Evolutionary conservation across 1,140 invertebrate genomes (phyloP).

Genomic region (Pogonomyrmex barbatus): DNA sequence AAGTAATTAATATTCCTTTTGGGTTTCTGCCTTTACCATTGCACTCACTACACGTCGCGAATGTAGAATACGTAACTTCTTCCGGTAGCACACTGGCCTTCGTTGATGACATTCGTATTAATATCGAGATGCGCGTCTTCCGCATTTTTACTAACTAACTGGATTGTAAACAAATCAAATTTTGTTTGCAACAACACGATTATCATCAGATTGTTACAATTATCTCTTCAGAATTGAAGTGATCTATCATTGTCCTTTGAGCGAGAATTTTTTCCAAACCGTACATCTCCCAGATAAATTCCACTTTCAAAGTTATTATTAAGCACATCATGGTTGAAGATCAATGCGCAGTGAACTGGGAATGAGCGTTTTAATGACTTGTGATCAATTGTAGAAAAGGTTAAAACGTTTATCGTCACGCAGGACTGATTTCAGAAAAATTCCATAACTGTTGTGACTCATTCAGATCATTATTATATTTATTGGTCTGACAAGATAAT

Average conservation of each 20-base stretch:
- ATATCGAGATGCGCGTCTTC: background rate
- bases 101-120: conserved; percentile 24
- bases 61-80: conserved; percentile 35
- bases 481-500: background rate
- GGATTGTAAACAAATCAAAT: background rate
- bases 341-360: too few relatives aligned
- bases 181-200: background rate
- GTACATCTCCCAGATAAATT: background rate
- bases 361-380: background rate
- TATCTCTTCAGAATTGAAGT: background rate
- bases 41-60: conserved; percentile 8
- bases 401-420: background rate
- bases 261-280: background rate
- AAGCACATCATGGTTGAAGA: background rate
- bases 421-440: background rate
- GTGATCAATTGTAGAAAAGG: background rate
- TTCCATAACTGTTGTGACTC: conserved; percentile 38
- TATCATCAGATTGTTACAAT: background rate
- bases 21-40: conserved; percentile 24
- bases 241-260: background rate
- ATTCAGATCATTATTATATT: background rate
- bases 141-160: background rate
- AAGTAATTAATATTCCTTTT: conserved; percentile 34
- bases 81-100: conserved; percentile 40
- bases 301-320: background rate